Percentiles rank a stretch among this genome's conserved stretches.
phyloP scores from a whole-genome alignment of 1,140 invertebrate species.

The Ostrea edulis region DNA sequence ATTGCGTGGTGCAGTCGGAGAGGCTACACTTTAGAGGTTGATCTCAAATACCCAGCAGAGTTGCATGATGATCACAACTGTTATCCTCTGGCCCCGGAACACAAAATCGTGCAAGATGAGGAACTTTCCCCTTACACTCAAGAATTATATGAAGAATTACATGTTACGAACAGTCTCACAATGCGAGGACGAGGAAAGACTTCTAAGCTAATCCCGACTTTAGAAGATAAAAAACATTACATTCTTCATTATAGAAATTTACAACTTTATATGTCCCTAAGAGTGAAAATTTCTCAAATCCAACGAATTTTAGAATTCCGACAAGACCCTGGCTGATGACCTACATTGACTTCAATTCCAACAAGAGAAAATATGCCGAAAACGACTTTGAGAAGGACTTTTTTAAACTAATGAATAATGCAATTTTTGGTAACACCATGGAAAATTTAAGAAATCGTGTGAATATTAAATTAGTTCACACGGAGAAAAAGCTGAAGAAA shows the following conservation, averaged over 20 bases:
- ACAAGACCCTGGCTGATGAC: too few species aligned
- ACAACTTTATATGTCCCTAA: slow-evolving; percentile 59
- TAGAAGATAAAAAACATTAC: neutral
- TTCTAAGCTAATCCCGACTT: neutral
- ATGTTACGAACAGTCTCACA: neutral
- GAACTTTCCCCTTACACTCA: slow-evolving; percentile 41
- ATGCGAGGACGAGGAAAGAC: too few species aligned
- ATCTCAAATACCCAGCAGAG: slow-evolving; percentile 30
- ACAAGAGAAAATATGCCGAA: too few species aligned
- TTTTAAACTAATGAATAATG: too few species aligned
- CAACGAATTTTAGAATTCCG: too few species aligned
- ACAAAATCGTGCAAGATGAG: slow-evolving; percentile 1
- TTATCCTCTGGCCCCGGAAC: slow-evolving; percentile 45
- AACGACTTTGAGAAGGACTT: too few species aligned
- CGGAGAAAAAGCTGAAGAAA: slow-evolving; percentile 40
- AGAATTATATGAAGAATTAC: slow-evolving; percentile 13
- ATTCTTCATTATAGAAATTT: slow-evolving; percentile 74
- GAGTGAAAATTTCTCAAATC: slow-evolving; percentile 65
- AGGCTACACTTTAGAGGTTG: slow-evolving; percentile 28
- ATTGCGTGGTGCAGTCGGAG: too few species aligned
- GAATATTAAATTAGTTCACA: slow-evolving; percentile 67
- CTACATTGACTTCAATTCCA: too few species aligned
- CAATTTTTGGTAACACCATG: slow-evolving; percentile 80
- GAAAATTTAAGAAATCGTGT: slow-evolving; percentile 76
- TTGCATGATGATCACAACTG: slow-evolving; percentile 26